A percentile compares a stretch with the other conserved stretches of the same genome.
These are phyloP conservation scores for Mirounga angustirostris DNA, from an alignment of 2,113 vertebrate species.

Conservation along the genomic window DNA sequence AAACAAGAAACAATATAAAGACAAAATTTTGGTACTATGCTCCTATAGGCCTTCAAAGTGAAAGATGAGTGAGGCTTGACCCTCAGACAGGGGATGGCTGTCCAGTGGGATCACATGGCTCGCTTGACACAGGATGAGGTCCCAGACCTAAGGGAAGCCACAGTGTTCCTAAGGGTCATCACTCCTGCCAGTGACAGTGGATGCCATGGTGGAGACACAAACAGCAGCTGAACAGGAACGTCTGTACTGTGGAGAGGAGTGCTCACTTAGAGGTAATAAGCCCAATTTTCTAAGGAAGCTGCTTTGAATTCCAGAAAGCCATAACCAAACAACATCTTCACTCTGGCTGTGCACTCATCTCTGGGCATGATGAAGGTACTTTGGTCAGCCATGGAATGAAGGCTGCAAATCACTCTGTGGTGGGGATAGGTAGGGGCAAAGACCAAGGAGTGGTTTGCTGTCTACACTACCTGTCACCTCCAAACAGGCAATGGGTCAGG, in stretches of 20 bases:
- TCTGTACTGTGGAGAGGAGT: neutral
- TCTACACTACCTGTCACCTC: neutral
- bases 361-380: neutral
- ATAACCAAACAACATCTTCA: neutral
- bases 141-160: neutral
- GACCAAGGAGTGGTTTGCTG: neutral
- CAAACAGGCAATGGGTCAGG: neutral
- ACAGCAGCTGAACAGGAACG: neutral
- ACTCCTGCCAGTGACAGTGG: neutral
- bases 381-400: neutral
- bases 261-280: neutral
- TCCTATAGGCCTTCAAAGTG: neutral
- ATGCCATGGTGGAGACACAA: fast-evolving
- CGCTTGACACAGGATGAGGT: neutral
- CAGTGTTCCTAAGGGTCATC: fast-evolving
- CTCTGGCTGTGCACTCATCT: neutral
- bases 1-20: neutral
- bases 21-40: neutral
- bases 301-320: neutral
- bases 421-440: neutral
- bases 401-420: neutral
- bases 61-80: neutral
- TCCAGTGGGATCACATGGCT: neutral
- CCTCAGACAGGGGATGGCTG: neutral
- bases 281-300: neutral